These are phyloP conservation scores for Holacanthella duospinosa DNA, from an alignment of 2,888 invertebrate species.

Conservation along the genomic window DNA sequence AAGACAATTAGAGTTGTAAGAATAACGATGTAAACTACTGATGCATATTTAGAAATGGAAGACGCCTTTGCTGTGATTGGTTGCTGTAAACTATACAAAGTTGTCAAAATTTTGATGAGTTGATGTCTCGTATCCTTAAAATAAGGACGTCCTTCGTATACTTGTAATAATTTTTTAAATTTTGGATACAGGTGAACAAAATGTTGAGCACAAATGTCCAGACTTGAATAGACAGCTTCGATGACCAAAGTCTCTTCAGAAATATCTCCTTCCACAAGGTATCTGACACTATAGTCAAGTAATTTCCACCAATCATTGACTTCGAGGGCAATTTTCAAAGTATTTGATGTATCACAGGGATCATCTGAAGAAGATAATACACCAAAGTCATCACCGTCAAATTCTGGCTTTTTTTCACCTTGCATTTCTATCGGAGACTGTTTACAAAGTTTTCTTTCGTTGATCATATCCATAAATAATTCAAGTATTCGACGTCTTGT, in stretches of 20 bases:
- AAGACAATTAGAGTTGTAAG: no score
- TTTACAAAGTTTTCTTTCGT: constrained; percentile 23
- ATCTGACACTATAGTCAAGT: constrained; percentile 24
- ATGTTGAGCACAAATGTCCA: constrained; percentile 17
- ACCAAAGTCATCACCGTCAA: background rate
- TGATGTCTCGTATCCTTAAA: no score
- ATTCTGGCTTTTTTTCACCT: background rate
- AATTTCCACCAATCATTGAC: constrained; percentile 31
- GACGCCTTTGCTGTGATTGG: no score
- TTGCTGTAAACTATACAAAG: no score
- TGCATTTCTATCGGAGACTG: background rate
- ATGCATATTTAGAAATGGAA: no score
- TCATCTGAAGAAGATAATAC: constrained; percentile 16
- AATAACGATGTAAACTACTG: no score
- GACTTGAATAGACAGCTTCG: constrained; percentile 21
- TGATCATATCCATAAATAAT: constrained; percentile 26
- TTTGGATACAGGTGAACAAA: background rate
- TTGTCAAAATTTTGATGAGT: no score
- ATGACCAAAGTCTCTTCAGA: constrained; percentile 28
- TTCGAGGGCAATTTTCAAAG: constrained; percentile 22
- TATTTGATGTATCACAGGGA: constrained; percentile 23
- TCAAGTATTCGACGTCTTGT: constrained; percentile 24
- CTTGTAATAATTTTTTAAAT: no score
- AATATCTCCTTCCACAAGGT: constrained; percentile 22
- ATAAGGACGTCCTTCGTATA: no score